Conservation (phyloP, 2,113 vertebrate genomes). For the Phyllostomus hastatus region DNA sequence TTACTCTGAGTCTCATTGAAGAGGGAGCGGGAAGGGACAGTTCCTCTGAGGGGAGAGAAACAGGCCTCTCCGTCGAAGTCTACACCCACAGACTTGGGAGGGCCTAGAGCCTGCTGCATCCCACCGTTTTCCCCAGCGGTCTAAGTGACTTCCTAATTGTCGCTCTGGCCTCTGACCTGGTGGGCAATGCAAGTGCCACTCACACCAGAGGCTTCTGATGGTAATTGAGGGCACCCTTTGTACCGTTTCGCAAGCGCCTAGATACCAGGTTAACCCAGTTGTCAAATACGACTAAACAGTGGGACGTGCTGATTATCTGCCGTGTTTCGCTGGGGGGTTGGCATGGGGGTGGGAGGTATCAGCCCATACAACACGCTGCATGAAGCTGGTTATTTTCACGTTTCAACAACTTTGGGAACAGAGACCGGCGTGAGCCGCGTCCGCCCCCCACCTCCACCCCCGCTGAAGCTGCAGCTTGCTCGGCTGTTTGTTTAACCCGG, state of each 20-base stretch:
- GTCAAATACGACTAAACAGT: slow-evolving; percentile 75
- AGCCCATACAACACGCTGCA: slow-evolving; percentile 62
- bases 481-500: slow-evolving; percentile 62
- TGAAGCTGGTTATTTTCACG: slow-evolving; percentile 70
- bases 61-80: slow-evolving; percentile 6
- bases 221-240: slow-evolving; percentile 74
- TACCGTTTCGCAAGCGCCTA: slow-evolving; percentile 64
- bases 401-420: slow-evolving; percentile 69
- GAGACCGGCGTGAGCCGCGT: slow-evolving; percentile 31
- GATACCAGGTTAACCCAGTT: slow-evolving; percentile 75
- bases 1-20: not conserved
- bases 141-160: slow-evolving; percentile 75
- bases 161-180: slow-evolving; percentile 68
- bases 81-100: slow-evolving; percentile 50
- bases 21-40: not conserved
- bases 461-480: slow-evolving; percentile 58
- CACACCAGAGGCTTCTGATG: slow-evolving; percentile 67
- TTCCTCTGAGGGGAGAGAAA: not conserved
- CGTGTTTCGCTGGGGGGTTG: slow-evolving; percentile 62
- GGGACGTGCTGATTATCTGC: slow-evolving; percentile 72
- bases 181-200: slow-evolving; percentile 72
- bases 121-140: slow-evolving; percentile 24
- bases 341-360: slow-evolving; percentile 62
- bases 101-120: slow-evolving; percentile 16
- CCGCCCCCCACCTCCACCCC: slow-evolving; percentile 66